Evolutionary conservation across 92 coral and sea anemone genomes (phyloP), one percentile per base, ranked within the genome.

Genomic region (Porites evermanni): DNA sequence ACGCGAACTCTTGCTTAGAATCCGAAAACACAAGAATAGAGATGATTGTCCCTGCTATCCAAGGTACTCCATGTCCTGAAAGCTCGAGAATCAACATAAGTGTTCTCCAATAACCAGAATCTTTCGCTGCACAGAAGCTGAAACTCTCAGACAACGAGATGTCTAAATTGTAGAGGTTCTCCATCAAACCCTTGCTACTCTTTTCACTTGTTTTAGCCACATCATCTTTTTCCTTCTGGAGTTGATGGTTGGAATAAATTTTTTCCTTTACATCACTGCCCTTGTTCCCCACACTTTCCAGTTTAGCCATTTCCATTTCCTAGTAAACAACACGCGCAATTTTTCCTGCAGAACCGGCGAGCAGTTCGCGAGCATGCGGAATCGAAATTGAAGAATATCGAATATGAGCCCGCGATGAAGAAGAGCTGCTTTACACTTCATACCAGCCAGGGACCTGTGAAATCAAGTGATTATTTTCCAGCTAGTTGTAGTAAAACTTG

Each of bases 61-160:
- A 97, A 5, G 99, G 99, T 58, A 97, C 90, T 1, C 99, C 99
- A 63, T 97, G 99, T 17, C 99, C 99, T 18, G 98, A 89, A 26
- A 93, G 84, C 77, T 97, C 99, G 8, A 97, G 77, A 4, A 91
- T 64, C 26, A 95, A 88, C 76, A 95, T 74, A 20, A 92, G 79
- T 32, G 53, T 63, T 53, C 98, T 86, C 93, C 94, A 84, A 65
- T 82, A 60, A 72, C 91, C 87, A 18, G 94, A 77, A 1, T 70
- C 82, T 70, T 71, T 93, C 18, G 81, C 80, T 23, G 95, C 98
- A 77, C 93, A 93, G 70, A 94, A 63, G 83, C 98, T 91, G 19
- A 94, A 29, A 53, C 84, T 89, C 50, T 79, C 84, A 16, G 98
- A 94, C 77, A 94, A 23, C 19, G 72, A 78, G 52, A 93, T 59